Percentiles rank a stretch among this genome's conserved stretches.
Evolutionary conservation across 2,113 vertebrate species (phyloP).

Genomic region (Scolopax mira): DNA sequence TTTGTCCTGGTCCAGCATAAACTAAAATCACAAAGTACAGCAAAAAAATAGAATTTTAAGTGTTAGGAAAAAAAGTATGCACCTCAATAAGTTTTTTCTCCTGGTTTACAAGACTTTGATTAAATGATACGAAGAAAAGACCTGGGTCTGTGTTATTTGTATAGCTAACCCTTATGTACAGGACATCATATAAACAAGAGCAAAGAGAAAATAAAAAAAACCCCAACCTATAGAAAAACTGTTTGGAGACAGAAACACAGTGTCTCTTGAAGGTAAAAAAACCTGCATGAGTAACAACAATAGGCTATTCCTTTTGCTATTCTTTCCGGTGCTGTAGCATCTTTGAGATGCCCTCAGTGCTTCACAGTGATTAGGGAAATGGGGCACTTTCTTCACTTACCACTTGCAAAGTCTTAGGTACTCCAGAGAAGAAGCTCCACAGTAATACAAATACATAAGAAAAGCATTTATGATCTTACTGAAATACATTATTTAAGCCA

Average conservation of each 20-base stretch:
- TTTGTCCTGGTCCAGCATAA: neutral
- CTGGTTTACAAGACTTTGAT: neutral
- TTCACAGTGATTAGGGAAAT: neutral
- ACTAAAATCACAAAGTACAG: neutral
- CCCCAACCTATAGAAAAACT: neutral
- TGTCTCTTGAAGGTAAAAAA: neutral
- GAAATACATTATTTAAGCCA: neutral
- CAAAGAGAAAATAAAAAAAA: neutral
- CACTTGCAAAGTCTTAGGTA: neutral
- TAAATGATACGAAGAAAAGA: neutral
- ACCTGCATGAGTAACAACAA: neutral
- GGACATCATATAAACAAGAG: neutral
- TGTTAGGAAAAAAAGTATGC: neutral
- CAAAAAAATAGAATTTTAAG: neutral
- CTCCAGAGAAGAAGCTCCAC: neutral
- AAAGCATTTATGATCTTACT: neutral
- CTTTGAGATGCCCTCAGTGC: neutral
- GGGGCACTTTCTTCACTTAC: neutral
- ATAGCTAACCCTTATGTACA: neutral
- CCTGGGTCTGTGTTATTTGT: neutral
- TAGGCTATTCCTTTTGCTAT: neutral
- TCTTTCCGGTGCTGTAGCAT: neutral
- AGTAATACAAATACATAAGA: neutral
- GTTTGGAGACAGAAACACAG: neutral
- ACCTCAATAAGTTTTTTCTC: neutral